Conservation (phyloP, 2,113 vertebrate genomes). For the Dipodomys ordii region DNA sequence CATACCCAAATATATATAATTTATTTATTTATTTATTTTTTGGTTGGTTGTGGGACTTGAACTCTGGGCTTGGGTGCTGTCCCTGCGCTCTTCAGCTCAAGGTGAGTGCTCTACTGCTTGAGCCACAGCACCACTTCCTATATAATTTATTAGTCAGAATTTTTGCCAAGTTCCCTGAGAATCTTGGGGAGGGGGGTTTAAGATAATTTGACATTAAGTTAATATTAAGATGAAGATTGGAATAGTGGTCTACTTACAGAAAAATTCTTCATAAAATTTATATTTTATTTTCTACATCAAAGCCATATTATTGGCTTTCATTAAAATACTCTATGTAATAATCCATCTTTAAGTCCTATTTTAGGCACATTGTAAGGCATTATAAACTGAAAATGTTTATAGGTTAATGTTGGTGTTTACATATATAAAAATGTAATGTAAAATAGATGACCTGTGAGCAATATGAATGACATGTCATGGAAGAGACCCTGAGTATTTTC, state of each 20-base stretch:
- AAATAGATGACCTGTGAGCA: not conserved
- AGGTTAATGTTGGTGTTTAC: not conserved
- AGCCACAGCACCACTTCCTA: too few species aligned
- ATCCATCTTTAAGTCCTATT: not conserved
- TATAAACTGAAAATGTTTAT: not conserved
- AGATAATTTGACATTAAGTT: slow-evolving; percentile 28
- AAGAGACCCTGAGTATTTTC: not conserved
- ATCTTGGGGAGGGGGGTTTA: not conserved
- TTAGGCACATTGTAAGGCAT: not conserved
- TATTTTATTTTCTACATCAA: slow-evolving; percentile 32
- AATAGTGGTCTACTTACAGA: not conserved
- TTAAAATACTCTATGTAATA: not conserved
- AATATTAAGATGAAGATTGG: not conserved
- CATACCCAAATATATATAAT: not conserved
- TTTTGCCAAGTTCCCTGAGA: slow-evolving; percentile 33
- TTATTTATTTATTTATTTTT: too few species aligned
- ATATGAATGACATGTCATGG: not conserved
- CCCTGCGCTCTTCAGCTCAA: too few species aligned
- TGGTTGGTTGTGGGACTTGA: too few species aligned
- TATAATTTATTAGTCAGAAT: not conserved
- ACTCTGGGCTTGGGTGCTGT: too few species aligned
- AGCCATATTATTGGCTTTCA: slow-evolving; percentile 1
- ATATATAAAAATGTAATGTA: slow-evolving; percentile 4
- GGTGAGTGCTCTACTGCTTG: too few species aligned
- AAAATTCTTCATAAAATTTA: slow-evolving; percentile 2